Evolutionary conservation across 2,797 vertebrate genomes (phyloP).

Genomic region (Crax fasciolata): DNA sequence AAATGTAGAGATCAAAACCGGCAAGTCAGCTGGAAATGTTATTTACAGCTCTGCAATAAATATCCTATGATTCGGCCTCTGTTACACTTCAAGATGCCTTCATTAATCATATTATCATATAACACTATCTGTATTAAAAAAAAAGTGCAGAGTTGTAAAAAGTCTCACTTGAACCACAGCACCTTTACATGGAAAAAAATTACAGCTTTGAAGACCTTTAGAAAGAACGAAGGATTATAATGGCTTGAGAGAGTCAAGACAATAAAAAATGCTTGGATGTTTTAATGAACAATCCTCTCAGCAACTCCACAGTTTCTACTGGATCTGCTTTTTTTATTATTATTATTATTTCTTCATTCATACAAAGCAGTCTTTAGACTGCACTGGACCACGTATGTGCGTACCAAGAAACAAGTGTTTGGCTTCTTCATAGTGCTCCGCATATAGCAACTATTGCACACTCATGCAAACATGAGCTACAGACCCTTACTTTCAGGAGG

Average conservation of each 20-base stretch:
- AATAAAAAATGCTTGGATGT: not conserved
- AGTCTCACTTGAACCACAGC: not conserved
- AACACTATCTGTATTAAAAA: not conserved
- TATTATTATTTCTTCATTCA: not conserved
- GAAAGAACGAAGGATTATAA: not conserved
- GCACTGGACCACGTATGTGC: not conserved
- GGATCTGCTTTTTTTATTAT: not conserved
- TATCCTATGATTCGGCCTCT: not conserved
- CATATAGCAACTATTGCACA: not conserved
- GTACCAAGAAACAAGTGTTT: not conserved
- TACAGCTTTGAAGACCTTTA: not conserved
- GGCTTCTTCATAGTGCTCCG: not conserved
- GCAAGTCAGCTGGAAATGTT: not conserved
- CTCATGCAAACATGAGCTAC: not conserved
- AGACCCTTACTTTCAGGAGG: not conserved
- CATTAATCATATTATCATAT: not conserved
- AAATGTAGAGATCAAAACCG: not conserved
- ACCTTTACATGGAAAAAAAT: not conserved
- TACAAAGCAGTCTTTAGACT: not conserved
- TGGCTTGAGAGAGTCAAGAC: not conserved
- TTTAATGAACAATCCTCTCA: not conserved
- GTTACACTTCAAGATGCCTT: not conserved
- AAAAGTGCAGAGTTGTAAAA: not conserved
- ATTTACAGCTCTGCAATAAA: not conserved
- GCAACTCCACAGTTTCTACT: not conserved